Conservation (phyloP, 1,140 invertebrate species). For the Caenorhabditis briggsae region DNA sequence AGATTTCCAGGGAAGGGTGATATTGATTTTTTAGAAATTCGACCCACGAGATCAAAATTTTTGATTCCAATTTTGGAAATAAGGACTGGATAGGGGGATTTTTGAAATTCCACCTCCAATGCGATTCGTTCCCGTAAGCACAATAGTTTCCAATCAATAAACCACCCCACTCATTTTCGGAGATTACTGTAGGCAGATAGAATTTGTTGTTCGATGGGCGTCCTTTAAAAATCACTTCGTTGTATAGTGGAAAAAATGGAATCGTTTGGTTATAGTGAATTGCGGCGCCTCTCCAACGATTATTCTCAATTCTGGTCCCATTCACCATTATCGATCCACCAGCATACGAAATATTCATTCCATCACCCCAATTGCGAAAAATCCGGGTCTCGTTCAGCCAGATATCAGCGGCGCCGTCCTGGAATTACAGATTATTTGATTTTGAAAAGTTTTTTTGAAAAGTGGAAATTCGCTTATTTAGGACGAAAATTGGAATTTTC, state of each 20-base stretch:
- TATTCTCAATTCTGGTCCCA: slow-evolving; percentile 73
- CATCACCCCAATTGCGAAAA: slow-evolving; percentile 85
- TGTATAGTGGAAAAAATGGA: slow-evolving; percentile 72
- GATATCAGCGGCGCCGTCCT: slow-evolving; percentile 86
- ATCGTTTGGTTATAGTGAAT: slow-evolving; percentile 74
- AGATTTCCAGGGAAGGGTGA: slow-evolving; percentile 75
- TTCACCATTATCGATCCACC: slow-evolving; percentile 78
- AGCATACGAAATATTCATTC: slow-evolving; percentile 78
- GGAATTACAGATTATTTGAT: slow-evolving; percentile 73
- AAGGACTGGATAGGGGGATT: slow-evolving; percentile 82
- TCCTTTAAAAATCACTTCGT: slow-evolving; percentile 77
- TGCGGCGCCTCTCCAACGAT: slow-evolving; percentile 75
- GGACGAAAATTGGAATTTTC: not conserved
- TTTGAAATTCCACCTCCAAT: slow-evolving; percentile 85
- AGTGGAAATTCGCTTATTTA: too few relatives aligned
- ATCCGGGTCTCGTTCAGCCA: slow-evolving; percentile 86
- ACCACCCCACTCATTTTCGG: slow-evolving; percentile 81
- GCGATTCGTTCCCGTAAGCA: slow-evolving; percentile 87
- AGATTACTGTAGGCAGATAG: slow-evolving; percentile 73
- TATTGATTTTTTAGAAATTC: slow-evolving; percentile 75
- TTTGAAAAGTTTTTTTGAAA: too few relatives aligned
- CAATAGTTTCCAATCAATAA: slow-evolving; percentile 84
- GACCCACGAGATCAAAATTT: slow-evolving; percentile 74
- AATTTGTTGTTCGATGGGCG: slow-evolving; percentile 76
- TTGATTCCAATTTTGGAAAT: not conserved